Base-by-base conservation (phyloP, 1,140 invertebrate genomes). In the Bombus consobrinus region DNA sequence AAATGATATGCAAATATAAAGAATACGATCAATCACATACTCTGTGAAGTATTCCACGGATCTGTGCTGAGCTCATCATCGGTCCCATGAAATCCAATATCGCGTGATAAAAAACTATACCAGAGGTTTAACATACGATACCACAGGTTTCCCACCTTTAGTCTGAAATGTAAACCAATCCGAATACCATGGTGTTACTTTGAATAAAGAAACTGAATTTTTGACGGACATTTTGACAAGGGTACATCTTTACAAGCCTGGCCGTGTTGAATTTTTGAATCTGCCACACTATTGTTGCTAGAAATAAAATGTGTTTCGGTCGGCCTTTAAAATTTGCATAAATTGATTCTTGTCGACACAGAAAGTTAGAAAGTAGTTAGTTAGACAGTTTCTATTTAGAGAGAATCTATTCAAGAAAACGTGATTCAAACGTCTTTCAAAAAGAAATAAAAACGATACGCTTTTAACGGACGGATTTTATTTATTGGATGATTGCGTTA, bases 71-170 rank as follows among this genome's bases (percentile, higher is more conserved):
- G 28, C 41, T 76, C 47, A 85, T 88, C 82, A 82, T 86, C 74
- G 87, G 88, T 88, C 78, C 62, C 34, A 88, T 73, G 87, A 88
- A 89, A 89, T 28, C 25, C 62, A 68, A 89, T 88, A 88, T 88
- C 71, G 28, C n/a, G 39, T 18, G 64, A 32, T 9, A 28, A 87
- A 71, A 69, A n/a, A 43, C 18, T 64, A 32, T 41, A 79, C 37
- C 25, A 28, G 18, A n/a, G 64, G 64, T 80, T 87, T 88, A 64
- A 22, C 62, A 74, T 80, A 57, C 59, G 76, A 84, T 87, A 76
- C 39, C 47, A 8, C 47, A 53, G 43, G 83, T 66, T 72, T 87
- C 80, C 80, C 82, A 72, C 34, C 53, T 77, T 83, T 75, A 47
- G 34, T 62, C n/a, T 37, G 53, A 53, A 69, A 69, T 37, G 71